Base-by-base conservation (phyloP, 2,888 invertebrate genomes). In the Allophyes oxyacanthae region DNA sequence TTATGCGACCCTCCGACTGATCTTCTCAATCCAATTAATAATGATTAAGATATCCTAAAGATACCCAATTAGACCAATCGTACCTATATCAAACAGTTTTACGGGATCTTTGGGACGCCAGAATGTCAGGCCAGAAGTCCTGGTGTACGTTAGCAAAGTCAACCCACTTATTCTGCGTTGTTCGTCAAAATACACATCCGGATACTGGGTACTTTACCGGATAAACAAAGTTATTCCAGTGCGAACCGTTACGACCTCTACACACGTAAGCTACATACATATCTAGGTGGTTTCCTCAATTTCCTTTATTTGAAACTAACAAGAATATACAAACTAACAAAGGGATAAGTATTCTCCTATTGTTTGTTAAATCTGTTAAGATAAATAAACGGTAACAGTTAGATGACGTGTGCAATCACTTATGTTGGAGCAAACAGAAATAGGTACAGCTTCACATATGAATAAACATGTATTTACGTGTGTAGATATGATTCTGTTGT, bases 351-450 rank as follows among this genome's bases (percentile, higher is more conserved):
- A 48, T 11, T 14, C 26, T 36, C 26, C 45, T 25, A 51, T 51
- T 57, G 48, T 56, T 49, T 62, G 51, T 61, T 34, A 49, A 65
- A 62, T 45, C 2, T 52, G 33, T 62, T 52, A 30, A 26, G 13
- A 66, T 57, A 66, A 66, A 66, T 57, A 62, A 66, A 45, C 56
- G 36, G 46, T 14, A 34, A 30, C 38, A 20, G n/a, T n/a, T 32
- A 20, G 15, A 30, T 48, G 30, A 43, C 42, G 28, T 32, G 34
- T 5, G 15, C 14, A 25, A 54, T 14, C 48, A 52, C 48, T 42
- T 62, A 52, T 38, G 62, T 45, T 57, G 56, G 62, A 65, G 43
- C 28, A 60, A 49, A 42, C 41, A 48, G 15, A 56, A 65, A 65
- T 56, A 44, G 55, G 34, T 51, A 15, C 11, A 32, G n/a, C 20